Conservation (phyloP, 2,797 vertebrate species). For the Lutjanus campechanus region DNA sequence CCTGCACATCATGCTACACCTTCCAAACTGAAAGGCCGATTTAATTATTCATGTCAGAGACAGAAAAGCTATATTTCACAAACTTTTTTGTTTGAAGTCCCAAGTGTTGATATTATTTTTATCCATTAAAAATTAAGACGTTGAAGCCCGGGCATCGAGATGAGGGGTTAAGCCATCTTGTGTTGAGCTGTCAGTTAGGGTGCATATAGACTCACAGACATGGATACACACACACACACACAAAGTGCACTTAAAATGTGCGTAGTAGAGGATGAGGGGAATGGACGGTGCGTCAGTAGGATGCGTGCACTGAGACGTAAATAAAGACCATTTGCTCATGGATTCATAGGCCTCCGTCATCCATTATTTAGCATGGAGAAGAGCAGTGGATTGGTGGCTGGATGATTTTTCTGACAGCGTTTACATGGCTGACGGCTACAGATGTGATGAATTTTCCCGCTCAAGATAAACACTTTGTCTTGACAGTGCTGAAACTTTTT, state of each 20-base stretch:
- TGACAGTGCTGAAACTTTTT: conserved; percentile 39
- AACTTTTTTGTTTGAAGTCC: conserved; percentile 61
- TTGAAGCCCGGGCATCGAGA: conserved; percentile 39
- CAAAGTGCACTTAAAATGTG: conserved; percentile 74
- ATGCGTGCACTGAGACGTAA: conserved; percentile 79
- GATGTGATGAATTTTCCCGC: conserved; percentile 60
- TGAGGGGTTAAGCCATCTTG: conserved; percentile 50
- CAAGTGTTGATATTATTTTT: conserved; percentile 76
- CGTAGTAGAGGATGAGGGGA: conserved; percentile 62
- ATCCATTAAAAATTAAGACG: conserved; percentile 69
- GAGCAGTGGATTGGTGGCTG: conserved; percentile 74
- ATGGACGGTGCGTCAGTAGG: conserved; percentile 66
- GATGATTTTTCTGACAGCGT: conserved; percentile 82
- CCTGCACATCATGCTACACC: conserved; percentile 52
- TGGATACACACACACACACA: conserved; percentile 32
- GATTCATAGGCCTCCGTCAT: conserved; percentile 82
- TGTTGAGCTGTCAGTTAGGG: conserved; percentile 59
- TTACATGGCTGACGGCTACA: conserved; percentile 77
- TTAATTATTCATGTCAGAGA: conserved; percentile 79
- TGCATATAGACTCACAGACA: conserved; percentile 39
- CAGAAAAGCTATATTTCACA: conserved; percentile 64
- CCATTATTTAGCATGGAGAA: conserved; percentile 83
- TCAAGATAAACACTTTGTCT: conserved; percentile 60
- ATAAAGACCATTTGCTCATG: conserved; percentile 86
- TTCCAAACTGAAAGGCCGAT: conserved; percentile 54